Conservation (phyloP, 2,888 invertebrate species). For the Tholera decimalis region DNA sequence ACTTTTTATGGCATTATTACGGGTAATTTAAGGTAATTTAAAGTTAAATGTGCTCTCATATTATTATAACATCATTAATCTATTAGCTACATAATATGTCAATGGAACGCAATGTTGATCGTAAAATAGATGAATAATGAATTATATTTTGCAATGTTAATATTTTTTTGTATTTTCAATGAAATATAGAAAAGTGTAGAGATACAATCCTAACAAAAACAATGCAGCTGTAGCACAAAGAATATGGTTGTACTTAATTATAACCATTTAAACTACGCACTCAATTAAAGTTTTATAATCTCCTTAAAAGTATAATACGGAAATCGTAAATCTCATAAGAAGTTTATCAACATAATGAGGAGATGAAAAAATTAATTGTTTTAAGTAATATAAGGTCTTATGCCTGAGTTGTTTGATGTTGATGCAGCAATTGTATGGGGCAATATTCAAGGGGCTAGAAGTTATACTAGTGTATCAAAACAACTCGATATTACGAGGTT, state of each 20-base stretch:
- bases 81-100: conserved; percentile 6
- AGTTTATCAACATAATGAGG: conserved; percentile 48
- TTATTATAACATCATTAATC: conserved; percentile 34
- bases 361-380: conserved; percentile 28
- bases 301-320: conserved; percentile 36
- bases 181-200: neutral
- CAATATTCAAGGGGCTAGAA: conserved; percentile 20
- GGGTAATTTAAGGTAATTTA: conserved; percentile 47
- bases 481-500: conserved; percentile 7
- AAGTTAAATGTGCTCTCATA: conserved; percentile 37
- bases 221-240: neutral
- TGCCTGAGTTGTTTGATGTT: neutral
- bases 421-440: no score
- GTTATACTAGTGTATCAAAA: conserved; percentile 10
- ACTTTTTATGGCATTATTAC: conserved; percentile 45
- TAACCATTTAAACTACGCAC: neutral
- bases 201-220: neutral
- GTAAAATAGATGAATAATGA: neutral
- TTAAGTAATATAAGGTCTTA: conserved; percentile 6
- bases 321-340: conserved; percentile 54
- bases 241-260: conserved; percentile 10
- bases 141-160: neutral
- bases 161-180: neutral
- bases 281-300: conserved; percentile 29
- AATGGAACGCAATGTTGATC: neutral